These are phyloP conservation scores for Thereva nobilitata DNA, from an alignment of 2,888 invertebrate genomes.

Conservation along the genomic window DNA sequence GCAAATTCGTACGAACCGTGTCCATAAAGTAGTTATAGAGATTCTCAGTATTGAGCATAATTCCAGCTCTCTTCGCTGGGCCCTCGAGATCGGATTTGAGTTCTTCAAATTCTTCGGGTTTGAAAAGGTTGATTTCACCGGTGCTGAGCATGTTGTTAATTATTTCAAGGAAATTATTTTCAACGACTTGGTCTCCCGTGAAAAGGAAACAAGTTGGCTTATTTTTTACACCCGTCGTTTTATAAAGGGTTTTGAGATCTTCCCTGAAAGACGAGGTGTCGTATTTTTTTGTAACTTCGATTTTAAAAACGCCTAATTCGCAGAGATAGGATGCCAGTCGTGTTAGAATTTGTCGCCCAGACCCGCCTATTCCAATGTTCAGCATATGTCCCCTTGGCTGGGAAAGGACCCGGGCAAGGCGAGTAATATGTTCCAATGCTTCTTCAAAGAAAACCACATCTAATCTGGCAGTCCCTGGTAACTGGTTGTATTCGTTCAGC, in stretches of 20 bases:
- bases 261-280: conserved; percentile 76
- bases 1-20: conserved; percentile 74
- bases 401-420: conserved; percentile 80
- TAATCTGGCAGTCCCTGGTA: conserved; percentile 77
- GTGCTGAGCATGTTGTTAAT: conserved; percentile 86
- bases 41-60: conserved; percentile 68
- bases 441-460: conserved; percentile 84
- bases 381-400: conserved; percentile 83
- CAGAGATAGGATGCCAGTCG: conserved; percentile 79
- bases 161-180: conserved; percentile 84
- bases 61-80: conserved; percentile 49
- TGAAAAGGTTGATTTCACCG: conserved; percentile 88
- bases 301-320: conserved; percentile 76
- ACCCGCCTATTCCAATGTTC: conserved; percentile 84
- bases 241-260: conserved; percentile 78
- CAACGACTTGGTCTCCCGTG: conserved; percentile 82
- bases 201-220: conserved; percentile 81
- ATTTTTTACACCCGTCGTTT: conserved; percentile 72
- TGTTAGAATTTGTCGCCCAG: conserved; percentile 80
- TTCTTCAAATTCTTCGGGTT: conserved; percentile 86
- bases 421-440: conserved; percentile 82
- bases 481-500: conserved; percentile 66
- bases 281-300: conserved; percentile 80
- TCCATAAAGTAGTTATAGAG: conserved; percentile 78
- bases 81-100: conserved; percentile 50